A percentile compares a stretch with the other conserved stretches of the same genome.
These are phyloP conservation scores for Empidonax alnorum DNA, from an alignment of 2,113 vertebrate genomes.

Conservation along the genomic window DNA sequence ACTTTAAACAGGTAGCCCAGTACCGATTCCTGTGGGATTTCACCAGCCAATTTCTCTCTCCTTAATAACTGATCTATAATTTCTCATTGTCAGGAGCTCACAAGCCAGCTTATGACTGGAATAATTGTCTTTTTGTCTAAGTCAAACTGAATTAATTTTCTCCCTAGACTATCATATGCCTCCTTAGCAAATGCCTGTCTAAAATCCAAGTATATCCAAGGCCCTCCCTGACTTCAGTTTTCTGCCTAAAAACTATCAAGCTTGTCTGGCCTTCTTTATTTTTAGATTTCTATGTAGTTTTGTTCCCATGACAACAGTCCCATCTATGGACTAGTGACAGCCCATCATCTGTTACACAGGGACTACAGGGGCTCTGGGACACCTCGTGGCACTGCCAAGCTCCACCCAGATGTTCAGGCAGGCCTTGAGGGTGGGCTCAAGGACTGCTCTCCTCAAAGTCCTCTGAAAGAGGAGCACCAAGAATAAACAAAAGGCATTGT, in stretches of 20 bases:
- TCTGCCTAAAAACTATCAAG: conserved; percentile 27
- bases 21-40: neutral
- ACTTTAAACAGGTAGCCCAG: neutral
- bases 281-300: neutral
- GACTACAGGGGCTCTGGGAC: neutral
- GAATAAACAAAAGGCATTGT: accelerated
- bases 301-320: neutral
- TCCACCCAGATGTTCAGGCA: neutral
- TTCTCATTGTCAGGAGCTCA: neutral
- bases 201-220: neutral
- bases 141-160: conserved; percentile 6
- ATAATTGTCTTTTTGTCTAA: neutral
- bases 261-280: neutral
- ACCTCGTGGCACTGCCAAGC: neutral
- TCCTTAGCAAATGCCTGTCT: neutral
- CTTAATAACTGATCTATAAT: neutral
- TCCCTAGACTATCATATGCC: neutral
- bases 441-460: neutral
- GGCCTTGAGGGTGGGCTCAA: neutral
- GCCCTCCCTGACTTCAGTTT: neutral
- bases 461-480: neutral
- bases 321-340: neutral
- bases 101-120: neutral
- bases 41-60: neutral
- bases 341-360: neutral